These are phyloP conservation scores for Pantherophis guttatus DNA, from an alignment of 2,113 vertebrate species.

Conservation along the genomic window DNA sequence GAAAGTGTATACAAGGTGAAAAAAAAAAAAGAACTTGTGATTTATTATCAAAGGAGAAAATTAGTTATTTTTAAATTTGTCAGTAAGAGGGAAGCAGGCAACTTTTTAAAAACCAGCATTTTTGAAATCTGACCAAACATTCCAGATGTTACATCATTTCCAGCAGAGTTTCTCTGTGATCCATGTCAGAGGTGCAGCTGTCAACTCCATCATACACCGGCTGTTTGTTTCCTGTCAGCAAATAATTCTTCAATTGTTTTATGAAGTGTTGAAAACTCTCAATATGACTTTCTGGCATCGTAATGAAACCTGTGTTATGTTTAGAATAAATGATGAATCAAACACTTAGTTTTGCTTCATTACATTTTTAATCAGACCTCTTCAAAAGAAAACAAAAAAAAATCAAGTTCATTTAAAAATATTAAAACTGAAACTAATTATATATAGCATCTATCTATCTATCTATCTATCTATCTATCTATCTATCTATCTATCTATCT, in stretches of 20 bases:
- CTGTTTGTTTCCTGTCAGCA: slow-evolving; percentile 58
- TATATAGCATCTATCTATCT: not conserved
- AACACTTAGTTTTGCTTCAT: slow-evolving; percentile 14
- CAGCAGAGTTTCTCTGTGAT: slow-evolving; percentile 62
- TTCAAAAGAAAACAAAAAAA: not conserved
- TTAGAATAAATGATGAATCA: slow-evolving; percentile 22
- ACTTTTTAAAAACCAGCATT: slow-evolving; percentile 47
- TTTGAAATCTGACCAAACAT: slow-evolving; percentile 65
- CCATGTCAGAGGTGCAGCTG: slow-evolving; percentile 72
- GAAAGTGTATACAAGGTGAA: not conserved
- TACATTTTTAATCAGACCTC: not conserved
- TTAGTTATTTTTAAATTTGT: slow-evolving; percentile 26
- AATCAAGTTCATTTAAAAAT: slow-evolving; percentile 4
- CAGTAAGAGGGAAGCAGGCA: slow-evolving; percentile 37
- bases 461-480: too few species aligned
- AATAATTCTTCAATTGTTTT: slow-evolving; percentile 62
- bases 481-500: too few species aligned
- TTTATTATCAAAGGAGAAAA: not conserved
- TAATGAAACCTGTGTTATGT: slow-evolving; percentile 17
- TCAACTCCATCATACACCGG: slow-evolving; percentile 68
- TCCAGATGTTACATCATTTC: slow-evolving; percentile 70
- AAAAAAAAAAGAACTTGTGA: not conserved
- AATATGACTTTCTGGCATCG: slow-evolving; percentile 45
- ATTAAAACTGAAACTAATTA: not conserved
- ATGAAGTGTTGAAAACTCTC: slow-evolving; percentile 52